phyloP scores from a whole-genome alignment of 2,113 vertebrate species.

The Opisthocomus hoazin region DNA sequence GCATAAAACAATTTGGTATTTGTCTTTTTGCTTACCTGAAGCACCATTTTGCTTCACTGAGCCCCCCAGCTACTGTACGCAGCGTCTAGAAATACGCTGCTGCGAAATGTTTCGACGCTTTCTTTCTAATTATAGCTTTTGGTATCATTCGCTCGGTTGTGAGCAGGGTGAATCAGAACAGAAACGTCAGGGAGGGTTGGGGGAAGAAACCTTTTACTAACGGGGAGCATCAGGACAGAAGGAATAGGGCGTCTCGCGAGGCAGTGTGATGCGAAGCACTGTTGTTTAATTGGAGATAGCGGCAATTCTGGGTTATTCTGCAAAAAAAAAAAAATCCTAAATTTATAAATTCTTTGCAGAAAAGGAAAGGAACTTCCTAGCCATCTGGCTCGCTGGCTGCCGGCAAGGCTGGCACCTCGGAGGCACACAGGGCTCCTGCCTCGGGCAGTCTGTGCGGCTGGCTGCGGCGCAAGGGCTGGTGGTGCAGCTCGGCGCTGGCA shows the following conservation, averaged over 20 bases:
- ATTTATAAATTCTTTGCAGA: background rate
- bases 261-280: background rate
- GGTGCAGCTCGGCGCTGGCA: background rate
- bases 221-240: background rate
- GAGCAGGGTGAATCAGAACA: slow-evolving; percentile 34
- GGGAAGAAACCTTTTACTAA: background rate
- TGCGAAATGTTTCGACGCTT: background rate
- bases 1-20: background rate
- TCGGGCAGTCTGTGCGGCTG: background rate
- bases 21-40: background rate
- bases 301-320: accelerated
- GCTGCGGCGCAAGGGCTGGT: background rate
- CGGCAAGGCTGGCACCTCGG: background rate
- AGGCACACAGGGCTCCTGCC: background rate
- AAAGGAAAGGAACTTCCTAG: background rate
- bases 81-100: background rate
- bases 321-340: background rate
- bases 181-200: background rate
- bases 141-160: background rate
- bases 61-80: background rate
- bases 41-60: background rate
- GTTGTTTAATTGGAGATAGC: background rate
- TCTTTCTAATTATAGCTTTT: slow-evolving; percentile 21
- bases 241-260: background rate
- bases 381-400: background rate